Base-by-base conservation (phyloP, 2,888 invertebrate genomes). In the Zelleria hepariella region DNA sequence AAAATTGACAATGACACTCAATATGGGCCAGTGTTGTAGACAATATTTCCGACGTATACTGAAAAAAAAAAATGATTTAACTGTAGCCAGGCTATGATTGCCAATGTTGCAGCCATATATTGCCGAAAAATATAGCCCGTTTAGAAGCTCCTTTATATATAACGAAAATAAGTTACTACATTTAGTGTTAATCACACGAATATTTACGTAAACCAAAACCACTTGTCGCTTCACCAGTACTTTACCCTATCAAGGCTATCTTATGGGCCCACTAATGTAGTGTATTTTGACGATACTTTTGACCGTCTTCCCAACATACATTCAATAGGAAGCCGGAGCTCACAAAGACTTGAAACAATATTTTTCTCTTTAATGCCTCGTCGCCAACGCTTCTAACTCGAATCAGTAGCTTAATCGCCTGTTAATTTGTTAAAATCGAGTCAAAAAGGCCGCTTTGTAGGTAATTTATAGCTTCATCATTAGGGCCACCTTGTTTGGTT, bases 321-420 rank as follows among this genome's bases (percentile, higher is more conserved):
- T 15, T 15, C 32, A 42, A 15, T 42, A 42, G 2, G 32, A 42
- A 42, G 2, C 10, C 32, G 15, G 32, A 15, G 32, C 4, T 42
- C 32, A 42, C 32, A 42, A 15, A 15, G 15, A 15, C 32, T 5
- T 42, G 2, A 42, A 42, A 15, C 15, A 42, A 5, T 42, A 1
- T 2, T 42, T 10, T 42, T 15, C 5, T 42, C 32, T 42, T n/a
- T n/a, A 42, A 10, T 42, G 15, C 70, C 71, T 71, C 74, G 73
- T 69, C 72, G 70, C 73, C 70, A 69, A 51, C 72, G 75, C 75
- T 78, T 75, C 73, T 74, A 74, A 77, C 74, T 77, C 72, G 72
- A 83, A 86, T 86, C 87, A 73, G 88, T 86, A 88, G 88, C 87
- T 79, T 85, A 86, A 87, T 87, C 82, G 80, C 62, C 78, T 73